A percentile compares a stretch with the other conserved stretches of the same genome.
phyloP scores from a whole-genome alignment of 1,140 invertebrate genomes.

The Teleogryllus occipitalis region DNA sequence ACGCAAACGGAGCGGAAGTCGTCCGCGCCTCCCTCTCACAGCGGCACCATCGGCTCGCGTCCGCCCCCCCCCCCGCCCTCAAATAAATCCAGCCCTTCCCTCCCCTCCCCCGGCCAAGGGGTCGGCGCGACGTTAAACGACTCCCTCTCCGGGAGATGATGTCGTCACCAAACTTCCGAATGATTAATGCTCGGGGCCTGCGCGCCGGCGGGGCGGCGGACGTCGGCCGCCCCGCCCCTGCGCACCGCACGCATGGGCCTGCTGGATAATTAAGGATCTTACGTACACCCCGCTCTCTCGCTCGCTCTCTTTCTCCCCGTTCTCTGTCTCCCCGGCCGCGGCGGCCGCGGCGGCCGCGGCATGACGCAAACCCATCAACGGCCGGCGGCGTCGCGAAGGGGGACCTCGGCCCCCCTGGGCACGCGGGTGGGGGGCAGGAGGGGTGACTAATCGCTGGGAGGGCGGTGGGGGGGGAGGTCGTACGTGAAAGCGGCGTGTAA shows the following conservation, averaged over 20 bases:
- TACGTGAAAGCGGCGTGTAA: not conserved
- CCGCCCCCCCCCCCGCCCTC: too few species aligned
- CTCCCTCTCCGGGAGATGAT: not conserved
- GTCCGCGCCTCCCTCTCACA: not conserved
- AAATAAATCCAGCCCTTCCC: not conserved
- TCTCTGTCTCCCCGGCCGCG: too few species aligned
- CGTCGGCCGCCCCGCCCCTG: too few species aligned
- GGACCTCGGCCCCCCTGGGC: too few species aligned
- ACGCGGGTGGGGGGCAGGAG: not conserved
- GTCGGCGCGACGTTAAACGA: not conserved
- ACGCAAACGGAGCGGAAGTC: not conserved
- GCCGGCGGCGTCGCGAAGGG: not conserved
- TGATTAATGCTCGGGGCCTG: not conserved
- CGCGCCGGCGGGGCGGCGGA: too few species aligned
- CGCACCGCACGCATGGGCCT: not conserved
- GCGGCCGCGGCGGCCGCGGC: too few species aligned
- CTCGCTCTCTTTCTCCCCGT: too few species aligned
- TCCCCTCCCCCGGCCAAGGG: not conserved
- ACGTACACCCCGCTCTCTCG: not conserved
- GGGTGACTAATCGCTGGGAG: not conserved
- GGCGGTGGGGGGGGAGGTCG: too few species aligned
- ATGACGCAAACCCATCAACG: not conserved
- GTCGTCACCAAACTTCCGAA: conserved; percentile 3
- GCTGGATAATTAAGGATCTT: not conserved
- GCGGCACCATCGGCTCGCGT: not conserved